phyloP scores from a whole-genome alignment of 2,113 vertebrate genomes.

The Tachycineta bicolor region DNA sequence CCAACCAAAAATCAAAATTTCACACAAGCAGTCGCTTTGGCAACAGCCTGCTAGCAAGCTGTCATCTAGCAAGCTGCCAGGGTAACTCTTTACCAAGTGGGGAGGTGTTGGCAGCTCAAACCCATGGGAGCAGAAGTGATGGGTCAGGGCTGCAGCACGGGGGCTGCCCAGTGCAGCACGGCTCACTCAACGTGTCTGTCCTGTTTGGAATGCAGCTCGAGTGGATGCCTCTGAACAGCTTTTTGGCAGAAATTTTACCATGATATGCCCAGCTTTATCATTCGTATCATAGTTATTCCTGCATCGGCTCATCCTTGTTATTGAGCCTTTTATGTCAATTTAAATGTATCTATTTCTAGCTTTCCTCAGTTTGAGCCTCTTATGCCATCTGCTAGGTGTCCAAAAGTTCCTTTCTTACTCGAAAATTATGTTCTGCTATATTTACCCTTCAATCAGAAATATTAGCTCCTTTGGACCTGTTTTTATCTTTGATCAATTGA shows the following conservation, averaged over 20 bases:
- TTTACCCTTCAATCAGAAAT: not conserved
- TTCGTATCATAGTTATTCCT: not conserved
- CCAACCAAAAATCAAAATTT: conserved; percentile 28
- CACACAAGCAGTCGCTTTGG: not conserved
- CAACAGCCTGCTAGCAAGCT: conserved; percentile 9
- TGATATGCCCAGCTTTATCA: conserved; percentile 6
- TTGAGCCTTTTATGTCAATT: not conserved
- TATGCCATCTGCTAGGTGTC: not conserved
- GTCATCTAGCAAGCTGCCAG: conserved; percentile 38
- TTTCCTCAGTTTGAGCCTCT: not conserved
- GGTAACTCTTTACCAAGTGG: not conserved
- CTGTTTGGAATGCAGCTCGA: not conserved
- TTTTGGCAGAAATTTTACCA: conserved; percentile 5
- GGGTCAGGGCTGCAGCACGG: not conserved
- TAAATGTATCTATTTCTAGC: not conserved
- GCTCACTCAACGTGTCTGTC: accelerated
- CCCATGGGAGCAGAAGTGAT: not conserved
- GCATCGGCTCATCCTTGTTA: not conserved
- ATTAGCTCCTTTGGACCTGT: not conserved
- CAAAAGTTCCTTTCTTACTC: not conserved
- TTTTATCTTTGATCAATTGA: not conserved
- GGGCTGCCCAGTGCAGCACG: not conserved
- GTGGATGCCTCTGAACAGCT: not conserved
- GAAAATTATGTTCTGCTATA: not conserved
- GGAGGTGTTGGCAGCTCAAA: conserved; percentile 16